A percentile compares a stretch with the other conserved stretches of the same genome.
phyloP scores from a whole-genome alignment of 2,888 invertebrate genomes.

The Baronia brevicornis region DNA sequence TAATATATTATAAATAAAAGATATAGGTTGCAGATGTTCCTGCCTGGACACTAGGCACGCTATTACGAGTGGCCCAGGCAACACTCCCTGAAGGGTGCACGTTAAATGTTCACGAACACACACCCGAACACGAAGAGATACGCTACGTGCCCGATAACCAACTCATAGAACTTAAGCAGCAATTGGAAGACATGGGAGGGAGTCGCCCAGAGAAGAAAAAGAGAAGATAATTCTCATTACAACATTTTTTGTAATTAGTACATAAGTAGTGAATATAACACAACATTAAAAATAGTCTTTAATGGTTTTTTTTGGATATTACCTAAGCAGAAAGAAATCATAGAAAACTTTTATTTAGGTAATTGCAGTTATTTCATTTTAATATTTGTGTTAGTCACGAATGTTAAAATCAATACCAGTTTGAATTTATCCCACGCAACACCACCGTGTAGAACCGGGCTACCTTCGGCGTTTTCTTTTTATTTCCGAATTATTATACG shows the following conservation, averaged over 20 bases:
- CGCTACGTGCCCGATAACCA: conserved; percentile 90
- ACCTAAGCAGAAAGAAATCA: too few relatives aligned
- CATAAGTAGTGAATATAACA: conserved; percentile 6
- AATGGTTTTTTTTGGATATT: too few relatives aligned
- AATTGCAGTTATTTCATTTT: too few relatives aligned
- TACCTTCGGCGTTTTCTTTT: too few relatives aligned
- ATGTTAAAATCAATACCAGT: too few relatives aligned
- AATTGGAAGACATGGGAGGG: conserved; percentile 81
- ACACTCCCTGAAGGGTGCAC: conserved; percentile 87
- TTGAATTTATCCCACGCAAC: too few relatives aligned
- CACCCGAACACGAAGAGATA: conserved; percentile 80
- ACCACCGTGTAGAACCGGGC: too few relatives aligned
- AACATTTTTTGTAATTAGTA: conserved; percentile 4
- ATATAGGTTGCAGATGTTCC: conserved; percentile 76
- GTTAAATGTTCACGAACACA: conserved; percentile 80
- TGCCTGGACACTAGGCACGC: conserved; percentile 78
- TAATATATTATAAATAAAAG: conserved; percentile 12
- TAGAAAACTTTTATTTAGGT: too few relatives aligned
- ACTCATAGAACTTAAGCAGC: conserved; percentile 82
- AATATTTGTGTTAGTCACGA: too few relatives aligned
- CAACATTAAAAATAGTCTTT: too few relatives aligned
- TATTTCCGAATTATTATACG: too few relatives aligned
- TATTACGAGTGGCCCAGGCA: conserved; percentile 84
- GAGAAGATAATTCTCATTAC: conserved; percentile 31
- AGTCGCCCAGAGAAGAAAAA: conserved; percentile 62